These are phyloP conservation scores for Deroplatys truncata DNA, from an alignment of 2,888 invertebrate species.

Conservation along the genomic window DNA sequence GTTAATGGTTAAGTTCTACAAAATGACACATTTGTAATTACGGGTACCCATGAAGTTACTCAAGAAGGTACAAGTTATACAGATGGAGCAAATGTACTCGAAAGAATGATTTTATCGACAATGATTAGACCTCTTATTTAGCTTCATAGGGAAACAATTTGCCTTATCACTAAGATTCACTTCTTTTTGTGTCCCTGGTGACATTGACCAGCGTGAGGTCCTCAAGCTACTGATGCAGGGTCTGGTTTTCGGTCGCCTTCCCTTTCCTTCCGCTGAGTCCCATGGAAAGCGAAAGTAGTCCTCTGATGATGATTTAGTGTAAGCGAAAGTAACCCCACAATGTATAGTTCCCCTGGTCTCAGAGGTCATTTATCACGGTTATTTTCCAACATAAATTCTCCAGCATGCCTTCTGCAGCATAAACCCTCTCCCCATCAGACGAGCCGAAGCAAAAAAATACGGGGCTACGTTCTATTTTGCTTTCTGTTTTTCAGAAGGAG, in stretches of 20 bases:
- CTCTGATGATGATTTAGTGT: neutral
- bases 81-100: no score
- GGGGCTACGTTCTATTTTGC: neutral
- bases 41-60: no score
- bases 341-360: neutral
- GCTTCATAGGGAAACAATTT: no score
- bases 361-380: neutral
- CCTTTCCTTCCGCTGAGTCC: neutral
- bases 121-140: no score
- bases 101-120: no score
- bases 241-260: neutral
- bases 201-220: neutral
- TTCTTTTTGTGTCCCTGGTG: neutral
- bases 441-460: neutral
- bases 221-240: neutral
- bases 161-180: neutral
- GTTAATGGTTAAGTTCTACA: no score
- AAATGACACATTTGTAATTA: no score
- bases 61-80: no score
- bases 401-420: neutral
- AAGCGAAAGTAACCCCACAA: neutral
- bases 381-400: neutral
- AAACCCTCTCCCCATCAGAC: neutral
- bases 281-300: neutral
- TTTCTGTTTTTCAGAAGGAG: neutral